Evolutionary conservation across 1,140 invertebrate species (phyloP).

Genomic region (Drosophila tsacasi): DNA sequence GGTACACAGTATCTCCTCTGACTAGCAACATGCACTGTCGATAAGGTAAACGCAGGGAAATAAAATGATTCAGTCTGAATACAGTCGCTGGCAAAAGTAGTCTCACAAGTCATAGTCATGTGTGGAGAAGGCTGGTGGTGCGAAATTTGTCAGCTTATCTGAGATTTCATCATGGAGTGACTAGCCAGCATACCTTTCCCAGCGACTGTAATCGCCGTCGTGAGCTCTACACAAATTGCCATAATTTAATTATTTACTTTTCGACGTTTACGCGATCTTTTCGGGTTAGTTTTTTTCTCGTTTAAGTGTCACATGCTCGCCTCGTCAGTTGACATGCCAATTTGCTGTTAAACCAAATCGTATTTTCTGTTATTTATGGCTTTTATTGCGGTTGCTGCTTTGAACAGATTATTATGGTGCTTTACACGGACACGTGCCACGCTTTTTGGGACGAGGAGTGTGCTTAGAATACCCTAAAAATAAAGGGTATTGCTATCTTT

Average conservation of each 20-base stretch:
- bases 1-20: slow-evolving; percentile 27
- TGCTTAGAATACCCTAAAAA: slow-evolving; percentile 21
- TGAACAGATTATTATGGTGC: slow-evolving; percentile 19
- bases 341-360: slow-evolving; percentile 49
- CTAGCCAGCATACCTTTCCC: slow-evolving; percentile 37
- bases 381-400: slow-evolving; percentile 32
- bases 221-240: slow-evolving; percentile 38
- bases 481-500: slow-evolving; percentile 7
- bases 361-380: slow-evolving; percentile 31
- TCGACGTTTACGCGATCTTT: slow-evolving; percentile 49
- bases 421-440: slow-evolving; percentile 32
- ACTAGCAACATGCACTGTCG: slow-evolving; percentile 15
- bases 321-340: slow-evolving; percentile 60
- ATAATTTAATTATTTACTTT: slow-evolving; percentile 65
- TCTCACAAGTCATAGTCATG: slow-evolving; percentile 23
- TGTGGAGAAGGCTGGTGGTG: slow-evolving; percentile 5
- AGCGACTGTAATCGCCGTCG: slow-evolving; percentile 45
- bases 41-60: slow-evolving; percentile 24
- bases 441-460: background rate
- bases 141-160: slow-evolving; percentile 28
- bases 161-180: slow-evolving; percentile 22
- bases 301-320: slow-evolving; percentile 64
- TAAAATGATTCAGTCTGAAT: slow-evolving; percentile 52
- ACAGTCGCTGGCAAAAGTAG: slow-evolving; percentile 32
- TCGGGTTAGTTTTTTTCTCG: slow-evolving; percentile 52